Conservation (phyloP, 30 jellyfish, hydroid and myxozoan species). For the Hydractinia echinata region DNA sequence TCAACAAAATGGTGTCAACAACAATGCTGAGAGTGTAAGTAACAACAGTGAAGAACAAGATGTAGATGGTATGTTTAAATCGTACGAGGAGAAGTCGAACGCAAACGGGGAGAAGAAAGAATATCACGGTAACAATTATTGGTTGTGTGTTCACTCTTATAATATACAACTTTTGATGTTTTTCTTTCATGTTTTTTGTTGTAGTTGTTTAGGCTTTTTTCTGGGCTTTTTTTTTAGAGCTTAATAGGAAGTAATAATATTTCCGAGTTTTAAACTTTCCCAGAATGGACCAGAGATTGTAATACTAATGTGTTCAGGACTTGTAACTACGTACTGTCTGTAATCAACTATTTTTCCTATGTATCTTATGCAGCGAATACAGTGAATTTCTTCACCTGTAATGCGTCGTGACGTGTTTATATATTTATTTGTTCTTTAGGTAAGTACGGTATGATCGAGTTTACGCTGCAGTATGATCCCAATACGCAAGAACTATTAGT, state of each 20-base stretch:
- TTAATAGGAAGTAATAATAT: too few relatives aligned
- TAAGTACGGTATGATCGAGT: slow-evolving; percentile 74
- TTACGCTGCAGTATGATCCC: slow-evolving; percentile 69
- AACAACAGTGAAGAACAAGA: slow-evolving; percentile 50
- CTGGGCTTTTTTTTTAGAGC: too few relatives aligned
- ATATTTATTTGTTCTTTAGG: slow-evolving; percentile 30
- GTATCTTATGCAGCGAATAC: too few relatives aligned
- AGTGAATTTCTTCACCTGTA: too few relatives aligned
- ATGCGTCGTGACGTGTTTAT: background rate
- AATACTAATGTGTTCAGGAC: too few relatives aligned
- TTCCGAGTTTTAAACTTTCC: too few relatives aligned
- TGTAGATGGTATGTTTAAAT: slow-evolving; percentile 59
- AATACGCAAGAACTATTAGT: slow-evolving; percentile 62
- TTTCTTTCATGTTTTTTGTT: background rate
- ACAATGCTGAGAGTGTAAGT: slow-evolving; percentile 13
- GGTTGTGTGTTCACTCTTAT: background rate
- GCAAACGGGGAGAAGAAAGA: slow-evolving; percentile 22
- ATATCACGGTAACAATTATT: slow-evolving; percentile 40
- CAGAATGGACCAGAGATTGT: too few relatives aligned
- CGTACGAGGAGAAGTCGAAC: slow-evolving; percentile 48
- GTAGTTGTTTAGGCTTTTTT: too few relatives aligned
- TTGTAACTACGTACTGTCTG: too few relatives aligned
- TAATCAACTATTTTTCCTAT: too few relatives aligned
- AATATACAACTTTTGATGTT: background rate
- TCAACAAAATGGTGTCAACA: background rate